phyloP scores from a whole-genome alignment of 2,113 vertebrate genomes.

The Pygoscelis antarcticus region DNA sequence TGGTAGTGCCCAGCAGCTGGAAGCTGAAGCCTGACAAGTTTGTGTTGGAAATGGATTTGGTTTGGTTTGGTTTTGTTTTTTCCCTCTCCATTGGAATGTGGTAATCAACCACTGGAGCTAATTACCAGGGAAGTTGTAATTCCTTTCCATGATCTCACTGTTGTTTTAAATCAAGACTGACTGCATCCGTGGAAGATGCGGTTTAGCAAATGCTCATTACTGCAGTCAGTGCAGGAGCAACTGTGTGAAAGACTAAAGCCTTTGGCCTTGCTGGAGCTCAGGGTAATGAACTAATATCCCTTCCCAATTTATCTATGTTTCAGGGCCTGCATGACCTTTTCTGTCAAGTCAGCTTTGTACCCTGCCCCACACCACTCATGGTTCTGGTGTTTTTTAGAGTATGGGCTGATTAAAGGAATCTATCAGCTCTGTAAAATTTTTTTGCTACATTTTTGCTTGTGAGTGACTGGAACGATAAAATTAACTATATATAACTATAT shows the following conservation, averaged over 20 bases:
- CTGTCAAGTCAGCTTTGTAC: neutral
- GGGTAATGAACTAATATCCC: neutral
- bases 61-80: neutral
- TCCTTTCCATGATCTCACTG: neutral
- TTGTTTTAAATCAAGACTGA: neutral
- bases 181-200: fast-evolving
- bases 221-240: neutral
- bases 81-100: neutral
- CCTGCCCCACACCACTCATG: neutral
- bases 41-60: neutral
- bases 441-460: neutral
- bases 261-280: neutral
- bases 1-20: neutral
- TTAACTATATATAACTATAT: no score
- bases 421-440: neutral
- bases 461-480: neutral
- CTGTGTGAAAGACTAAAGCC: neutral
- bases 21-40: neutral
- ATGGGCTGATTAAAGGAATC: neutral
- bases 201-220: neutral
- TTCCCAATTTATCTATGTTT: neutral
- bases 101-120: neutral
- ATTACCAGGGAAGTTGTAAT: neutral
- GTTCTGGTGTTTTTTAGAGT: neutral
- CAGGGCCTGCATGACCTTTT: neutral